Evolutionary conservation across 2,888 invertebrate genomes (phyloP).

Genomic region (Nemurella pictetii): DNA sequence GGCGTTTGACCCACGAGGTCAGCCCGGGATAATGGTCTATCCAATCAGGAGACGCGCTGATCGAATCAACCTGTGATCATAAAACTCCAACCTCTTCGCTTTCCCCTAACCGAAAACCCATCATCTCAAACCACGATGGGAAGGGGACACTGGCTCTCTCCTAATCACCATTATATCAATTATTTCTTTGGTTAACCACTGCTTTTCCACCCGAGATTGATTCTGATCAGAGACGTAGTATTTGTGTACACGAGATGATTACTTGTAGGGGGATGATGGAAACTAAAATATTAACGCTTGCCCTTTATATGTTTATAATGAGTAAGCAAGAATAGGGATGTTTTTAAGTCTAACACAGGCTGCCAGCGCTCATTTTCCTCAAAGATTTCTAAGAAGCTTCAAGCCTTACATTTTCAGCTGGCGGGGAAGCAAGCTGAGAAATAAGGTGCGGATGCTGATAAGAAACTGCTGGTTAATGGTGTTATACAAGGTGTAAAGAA

Average conservation of each 20-base stretch:
- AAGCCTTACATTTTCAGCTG: neutral
- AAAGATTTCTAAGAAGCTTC: neutral
- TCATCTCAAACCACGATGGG: neutral
- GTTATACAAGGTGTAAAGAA: constrained; percentile 10
- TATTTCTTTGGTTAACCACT: neutral
- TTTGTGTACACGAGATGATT: neutral
- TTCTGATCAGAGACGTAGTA: neutral
- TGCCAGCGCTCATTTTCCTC: neutral
- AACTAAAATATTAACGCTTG: no score
- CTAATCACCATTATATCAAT: neutral
- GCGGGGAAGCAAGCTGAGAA: neutral
- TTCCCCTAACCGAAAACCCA: neutral
- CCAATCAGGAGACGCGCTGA: neutral
- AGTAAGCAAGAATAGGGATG: no score
- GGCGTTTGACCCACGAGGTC: neutral
- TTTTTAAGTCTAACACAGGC: no score
- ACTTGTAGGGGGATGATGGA: neutral
- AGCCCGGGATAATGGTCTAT: neutral
- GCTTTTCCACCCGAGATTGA: neutral
- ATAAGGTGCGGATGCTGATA: neutral
- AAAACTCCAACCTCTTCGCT: neutral
- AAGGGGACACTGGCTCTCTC: neutral
- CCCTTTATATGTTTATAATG: neutral
- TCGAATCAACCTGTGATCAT: neutral
- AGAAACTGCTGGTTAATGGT: neutral